Evolutionary conservation across 2,797 vertebrate species (phyloP), one percentile per base, ranked within the genome.

Genomic region (Clarias fuscus): DNA sequence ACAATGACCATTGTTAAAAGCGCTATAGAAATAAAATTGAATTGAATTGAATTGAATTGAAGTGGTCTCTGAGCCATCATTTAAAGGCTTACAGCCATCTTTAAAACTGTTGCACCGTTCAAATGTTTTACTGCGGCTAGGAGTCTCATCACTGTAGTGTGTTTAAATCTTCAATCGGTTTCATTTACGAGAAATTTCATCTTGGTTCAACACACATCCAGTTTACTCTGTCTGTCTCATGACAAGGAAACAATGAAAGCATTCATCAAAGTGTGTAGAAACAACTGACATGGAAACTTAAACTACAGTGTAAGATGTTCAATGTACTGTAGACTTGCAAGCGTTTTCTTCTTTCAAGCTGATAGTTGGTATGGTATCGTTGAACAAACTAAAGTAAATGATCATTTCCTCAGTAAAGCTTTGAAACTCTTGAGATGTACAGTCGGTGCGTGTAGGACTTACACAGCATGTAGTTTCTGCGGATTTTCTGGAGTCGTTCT

Each of bases 381-480:
- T 17, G 27, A 27, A 14, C 24, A 14, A 68, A 68, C 67, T 77
- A 58, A 56, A 18, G 48, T 53, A 53, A 53, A 13, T 48, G 13
- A 18, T n/a, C 13, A n/a, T 24, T 73, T 73, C 24, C 13, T 7
- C 40, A 48, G 10, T 48, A 15, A 77, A 77, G 15, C 75, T 77
- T 20, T 76, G n/a, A 58, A 7, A 15, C 2, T 30, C 20, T 78
- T n/a, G 37, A 43, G 18, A n/a, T 48, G 78, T 73, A 78, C 78
- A 37, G 53, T 64, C 7, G 4, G 7, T 56, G n/a, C n/a, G 14
- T 65, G 48, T 48, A 48, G 79, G 7, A 77, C 93, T 93, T 94
- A 99, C 98, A 93, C 87, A 94, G 89, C 11, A 90, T 72, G 76
- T 95, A 95, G 88, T 93, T 90, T 13, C 27, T 93, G n/a, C 93